phyloP scores from a whole-genome alignment of 2,113 vertebrate genomes.

The Campylomormyrus numenius region DNA sequence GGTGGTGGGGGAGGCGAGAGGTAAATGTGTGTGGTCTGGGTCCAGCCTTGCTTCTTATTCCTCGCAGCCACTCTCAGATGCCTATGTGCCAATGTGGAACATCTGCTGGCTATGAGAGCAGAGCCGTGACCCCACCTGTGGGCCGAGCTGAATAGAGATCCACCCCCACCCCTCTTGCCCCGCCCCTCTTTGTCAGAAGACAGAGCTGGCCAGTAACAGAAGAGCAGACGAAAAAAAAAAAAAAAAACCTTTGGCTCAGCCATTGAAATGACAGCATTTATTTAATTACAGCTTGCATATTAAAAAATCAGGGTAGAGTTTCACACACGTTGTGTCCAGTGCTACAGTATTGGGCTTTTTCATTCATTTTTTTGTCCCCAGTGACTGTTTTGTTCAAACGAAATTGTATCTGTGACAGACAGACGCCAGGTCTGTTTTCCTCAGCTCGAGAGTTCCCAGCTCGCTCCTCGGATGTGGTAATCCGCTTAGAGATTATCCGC shows the following conservation, averaged over 20 bases:
- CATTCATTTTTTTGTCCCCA: background rate
- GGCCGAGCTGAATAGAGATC: background rate
- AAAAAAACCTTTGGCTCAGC: background rate
- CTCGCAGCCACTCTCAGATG: background rate
- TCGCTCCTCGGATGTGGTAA: background rate
- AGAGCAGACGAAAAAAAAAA: background rate
- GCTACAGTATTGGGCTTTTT: background rate
- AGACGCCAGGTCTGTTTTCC: background rate
- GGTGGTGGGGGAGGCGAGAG: background rate
- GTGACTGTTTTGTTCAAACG: background rate
- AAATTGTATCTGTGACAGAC: background rate
- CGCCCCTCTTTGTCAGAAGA: background rate
- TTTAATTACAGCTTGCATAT: background rate
- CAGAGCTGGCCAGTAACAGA: background rate
- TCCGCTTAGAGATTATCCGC: conserved; percentile 7
- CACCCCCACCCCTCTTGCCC: background rate
- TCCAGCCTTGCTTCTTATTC: background rate
- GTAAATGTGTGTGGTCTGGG: background rate
- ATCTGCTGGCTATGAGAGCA: background rate
- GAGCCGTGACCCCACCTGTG: background rate
- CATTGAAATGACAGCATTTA: background rate
- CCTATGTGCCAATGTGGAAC: background rate
- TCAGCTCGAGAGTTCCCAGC: background rate
- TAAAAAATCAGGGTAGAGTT: background rate
- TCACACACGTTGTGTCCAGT: background rate